Conservation (phyloP, 2,113 vertebrate species). For the Sander lucioperca region DNA sequence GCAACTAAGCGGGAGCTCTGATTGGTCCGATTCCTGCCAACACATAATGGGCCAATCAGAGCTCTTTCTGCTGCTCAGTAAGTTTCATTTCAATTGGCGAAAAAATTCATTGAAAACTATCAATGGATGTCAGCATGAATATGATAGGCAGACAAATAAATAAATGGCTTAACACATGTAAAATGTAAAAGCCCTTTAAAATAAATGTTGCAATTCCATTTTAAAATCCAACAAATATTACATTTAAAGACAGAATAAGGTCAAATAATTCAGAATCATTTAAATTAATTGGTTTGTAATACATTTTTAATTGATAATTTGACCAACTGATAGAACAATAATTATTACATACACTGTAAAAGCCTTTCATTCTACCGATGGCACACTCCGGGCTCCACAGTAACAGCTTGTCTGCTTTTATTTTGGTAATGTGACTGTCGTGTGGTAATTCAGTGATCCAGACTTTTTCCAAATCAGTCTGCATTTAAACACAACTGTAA, state of each 20-base stretch:
- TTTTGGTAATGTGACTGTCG: not conserved
- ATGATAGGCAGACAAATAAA: not conserved
- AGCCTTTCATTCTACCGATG: not conserved
- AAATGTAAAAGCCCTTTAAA: not conserved
- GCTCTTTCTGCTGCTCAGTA: not conserved
- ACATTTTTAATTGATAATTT: not conserved
- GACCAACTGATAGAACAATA: not conserved
- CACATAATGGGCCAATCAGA: not conserved
- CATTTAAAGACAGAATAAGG: slow-evolving; percentile 11
- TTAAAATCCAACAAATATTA: not conserved
- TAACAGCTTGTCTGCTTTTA: not conserved
- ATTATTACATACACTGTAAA: not conserved
- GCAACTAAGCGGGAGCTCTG: not conserved
- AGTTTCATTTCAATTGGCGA: not conserved
- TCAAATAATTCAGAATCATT: not conserved
- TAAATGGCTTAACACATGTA: not conserved
- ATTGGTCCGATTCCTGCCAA: not conserved
- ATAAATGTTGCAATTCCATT: not conserved
- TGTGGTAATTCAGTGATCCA: not conserved
- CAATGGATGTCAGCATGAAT: no score
- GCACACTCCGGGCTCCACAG: not conserved
- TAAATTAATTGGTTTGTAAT: not conserved
- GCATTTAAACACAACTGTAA: not conserved
- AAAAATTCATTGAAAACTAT: not conserved
- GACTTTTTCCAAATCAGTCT: not conserved